Base-by-base conservation (phyloP, 2,797 vertebrate species). In the Schizopygopsis pylzovi region DNA sequence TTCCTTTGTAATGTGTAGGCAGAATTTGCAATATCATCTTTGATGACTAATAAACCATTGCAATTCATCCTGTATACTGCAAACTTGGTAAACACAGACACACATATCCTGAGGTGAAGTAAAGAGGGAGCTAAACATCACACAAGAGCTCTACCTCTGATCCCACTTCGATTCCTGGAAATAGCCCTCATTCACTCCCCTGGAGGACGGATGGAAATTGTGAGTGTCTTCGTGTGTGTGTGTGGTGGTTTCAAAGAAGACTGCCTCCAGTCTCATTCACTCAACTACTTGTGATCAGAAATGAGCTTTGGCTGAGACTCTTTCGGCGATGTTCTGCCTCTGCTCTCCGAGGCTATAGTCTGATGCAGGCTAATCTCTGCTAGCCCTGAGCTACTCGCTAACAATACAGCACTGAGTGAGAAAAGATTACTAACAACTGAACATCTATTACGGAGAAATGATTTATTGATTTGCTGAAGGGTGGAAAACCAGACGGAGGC, bases 361-460 rank as follows among this genome's bases (percentile, higher is more conserved):
- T 82, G 49, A 75, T 25, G n/a, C 54, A 54, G 70, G 43, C 56
- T 81, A 85, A 85, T 80, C 77, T 85, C 70, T 75, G 70, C 56
- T 75, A 81, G 68, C 78, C 54, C 59, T 85, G 56, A 85, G 84
- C 84, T 63, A 37, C 43, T 75, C 56, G 22, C 78, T 81, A 65
- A 85, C 84, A 85, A 80, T 80, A 65, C 56, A 20, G 56, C 78
- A 85, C 54, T 0, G 15, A 73, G 78, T 67, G 78, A 80, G 56
- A 81, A 85, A 81, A 80, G 78, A 85, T 85, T 80, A 85, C 77
- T 81, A 52, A 81, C 84, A 81, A 81, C 78, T 85, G 78, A 85
- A 85, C 84, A 75, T 81, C 78, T 81, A 80, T 85, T 80, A 75
- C 33, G 4, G 54, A 75, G 79, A 81, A 85, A 85, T 81, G 56